Base-by-base conservation (phyloP, 1,140 invertebrate genomes). In the Ostrea edulis region DNA sequence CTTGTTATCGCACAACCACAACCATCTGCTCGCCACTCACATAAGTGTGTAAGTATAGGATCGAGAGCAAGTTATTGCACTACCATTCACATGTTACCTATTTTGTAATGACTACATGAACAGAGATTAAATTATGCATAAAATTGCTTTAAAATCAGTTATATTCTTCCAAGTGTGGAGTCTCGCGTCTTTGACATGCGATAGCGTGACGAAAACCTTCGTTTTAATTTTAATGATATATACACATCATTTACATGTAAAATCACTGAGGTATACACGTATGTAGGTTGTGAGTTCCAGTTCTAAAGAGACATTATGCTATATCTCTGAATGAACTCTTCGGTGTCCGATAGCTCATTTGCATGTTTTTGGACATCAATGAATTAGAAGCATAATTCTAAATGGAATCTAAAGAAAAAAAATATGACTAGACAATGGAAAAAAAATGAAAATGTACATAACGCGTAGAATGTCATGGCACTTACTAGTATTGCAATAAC, bases 81-180 rank as follows among this genome's bases (percentile, higher is more conserved):
- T 77, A 25, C 68, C 68, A 29, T 22, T 77, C 68, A 77, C 68
- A 9, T 77, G 68, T 77, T 77, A 77, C 68, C 68, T 77, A 77
- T 77, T 77, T 77, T 77, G 29, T 29, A 25, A 77, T 35, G 68
- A 77, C 9, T 25, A 29, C 11, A 29, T 14, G 29, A 77, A 77
- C 9, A 7, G 22, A 14, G 68, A 35, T 77, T 77, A 29, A 25
- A 77, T 77, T 77, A 77, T 77, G 68, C 68, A 77, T 77, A 29
- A 25, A 77, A 14, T 29, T 25, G 68, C 68, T 77, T 77, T 77
- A 35, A 77, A 29, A 12, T 35, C 68, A 2, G 22, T 29, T 77
- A 29, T 77, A 77, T 29, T 77, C 22, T 77, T 29, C 65, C 9
- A 25, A 77, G 68, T 29, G 25, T 77, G 68, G 68, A 29, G 68